Conservation (phyloP, 2,113 vertebrate species). For the Spea multiplicata region DNA sequence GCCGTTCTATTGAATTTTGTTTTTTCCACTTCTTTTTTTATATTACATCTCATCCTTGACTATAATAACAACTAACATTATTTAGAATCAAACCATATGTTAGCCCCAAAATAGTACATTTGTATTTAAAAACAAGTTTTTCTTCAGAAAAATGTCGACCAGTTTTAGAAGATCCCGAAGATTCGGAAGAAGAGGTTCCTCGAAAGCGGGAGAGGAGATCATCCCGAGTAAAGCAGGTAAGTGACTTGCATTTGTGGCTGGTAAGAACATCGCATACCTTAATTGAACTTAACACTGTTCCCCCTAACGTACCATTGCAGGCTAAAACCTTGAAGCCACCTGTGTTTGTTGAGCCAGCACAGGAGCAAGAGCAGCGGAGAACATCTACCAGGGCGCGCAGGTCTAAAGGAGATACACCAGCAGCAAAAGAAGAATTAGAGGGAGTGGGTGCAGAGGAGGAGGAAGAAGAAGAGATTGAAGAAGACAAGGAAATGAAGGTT, state of each 20-base stretch:
- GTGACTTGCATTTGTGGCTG: not conserved
- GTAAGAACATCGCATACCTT: not conserved
- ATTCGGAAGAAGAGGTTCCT: slow-evolving; percentile 63
- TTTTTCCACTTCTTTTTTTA: slow-evolving; percentile 49
- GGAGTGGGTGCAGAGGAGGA: slow-evolving; percentile 54
- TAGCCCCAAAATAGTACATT: too few relatives aligned
- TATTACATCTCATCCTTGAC: not conserved
- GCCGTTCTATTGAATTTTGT: slow-evolving; percentile 50
- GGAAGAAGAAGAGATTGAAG: slow-evolving; percentile 57
- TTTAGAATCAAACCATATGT: too few relatives aligned
- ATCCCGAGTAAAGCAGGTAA: slow-evolving; percentile 63
- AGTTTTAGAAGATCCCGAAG: slow-evolving; percentile 60
- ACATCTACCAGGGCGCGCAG: slow-evolving; percentile 57
- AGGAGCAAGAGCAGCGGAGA: slow-evolving; percentile 61
- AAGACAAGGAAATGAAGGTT: slow-evolving; percentile 52
- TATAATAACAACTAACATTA: too few relatives aligned
- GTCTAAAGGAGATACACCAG: slow-evolving; percentile 54
- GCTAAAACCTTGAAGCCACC: slow-evolving; percentile 57
- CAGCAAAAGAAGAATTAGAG: slow-evolving; percentile 51
- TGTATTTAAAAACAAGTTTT: slow-evolving; percentile 7
- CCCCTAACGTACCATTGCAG: slow-evolving; percentile 46
- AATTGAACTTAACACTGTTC: not conserved
- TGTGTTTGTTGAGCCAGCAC: slow-evolving; percentile 50
- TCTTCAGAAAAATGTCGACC: slow-evolving; percentile 57
- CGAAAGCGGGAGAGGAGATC: slow-evolving; percentile 60